Base-by-base conservation (phyloP, 2,888 invertebrate species). In the Iselma pallidipennis region DNA sequence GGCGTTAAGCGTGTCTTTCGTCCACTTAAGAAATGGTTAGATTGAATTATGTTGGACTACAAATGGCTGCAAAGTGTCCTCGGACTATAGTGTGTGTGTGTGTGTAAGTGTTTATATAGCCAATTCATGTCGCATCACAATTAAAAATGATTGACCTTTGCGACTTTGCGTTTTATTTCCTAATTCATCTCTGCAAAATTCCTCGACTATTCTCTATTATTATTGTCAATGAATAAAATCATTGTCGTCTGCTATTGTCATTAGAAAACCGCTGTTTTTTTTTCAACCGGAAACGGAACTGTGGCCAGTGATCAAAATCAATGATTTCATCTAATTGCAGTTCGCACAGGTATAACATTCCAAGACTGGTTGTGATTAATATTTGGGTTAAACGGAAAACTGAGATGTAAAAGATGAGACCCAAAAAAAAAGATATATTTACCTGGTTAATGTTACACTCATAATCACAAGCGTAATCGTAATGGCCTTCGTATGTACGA, bases 401-500 rank as follows among this genome's bases (percentile, higher is more conserved):
- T 33, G 23, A 53, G 50, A 14, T n/a, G 48, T n/a, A n/a, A 48
- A 48, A 14, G 14, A 14, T 48, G 48, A 16, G 16, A n/a, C 9
- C 33, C 9, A 12, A 33, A 52, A 52, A 45, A 14, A 58, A 52
- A 49, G 48, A 55, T 31, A 51, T 42, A 76, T 82, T 84, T 83
- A 91, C 91, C 86, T 91, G 90, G 79, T 88, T 86, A 61, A 89
- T 85, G 78, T 88, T 89, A 82, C 91, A 91, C 65, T 88, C 87
- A 37, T 86, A 85, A 31, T 88, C 89, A 74, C 91, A 91, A 67
- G 87, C 88, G 55, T 88, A 87, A 76, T 89, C 89, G 71, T 87
- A 88, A 74, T 86, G 87, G n/a, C 84, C 85, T 71, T 88, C 87
- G 69, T 88, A 88, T 65, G 90, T 89, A 70, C 88, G 87, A 78